Evolutionary conservation across 2,113 vertebrate species (phyloP).

Genomic region (Petrocephalus zakoni): DNA sequence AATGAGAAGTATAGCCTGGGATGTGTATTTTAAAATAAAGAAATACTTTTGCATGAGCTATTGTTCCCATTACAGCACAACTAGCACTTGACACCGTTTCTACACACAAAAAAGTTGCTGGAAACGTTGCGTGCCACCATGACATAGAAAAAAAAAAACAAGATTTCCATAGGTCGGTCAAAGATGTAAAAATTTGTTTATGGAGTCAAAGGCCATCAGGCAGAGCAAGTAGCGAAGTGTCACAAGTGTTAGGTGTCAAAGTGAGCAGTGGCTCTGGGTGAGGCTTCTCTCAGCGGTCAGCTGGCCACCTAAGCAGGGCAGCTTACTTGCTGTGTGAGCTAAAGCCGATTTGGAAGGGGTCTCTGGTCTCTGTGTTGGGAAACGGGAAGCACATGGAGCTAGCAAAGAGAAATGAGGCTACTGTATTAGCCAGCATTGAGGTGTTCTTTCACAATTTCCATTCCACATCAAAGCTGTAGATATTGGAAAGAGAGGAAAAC

Average conservation of each 20-base stretch:
- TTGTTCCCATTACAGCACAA: neutral
- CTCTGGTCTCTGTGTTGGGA: neutral
- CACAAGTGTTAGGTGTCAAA: neutral
- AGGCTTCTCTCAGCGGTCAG: neutral
- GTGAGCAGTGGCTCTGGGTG: neutral
- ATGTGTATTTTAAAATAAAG: neutral
- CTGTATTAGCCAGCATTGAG: neutral
- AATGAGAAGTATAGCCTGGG: slow-evolving; percentile 16
- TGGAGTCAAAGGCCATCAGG: neutral
- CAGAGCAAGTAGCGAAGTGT: neutral
- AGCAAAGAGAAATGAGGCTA: neutral
- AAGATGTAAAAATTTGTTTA: neutral
- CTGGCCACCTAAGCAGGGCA: neutral
- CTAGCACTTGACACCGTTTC: neutral
- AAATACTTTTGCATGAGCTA: neutral
- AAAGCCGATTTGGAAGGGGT: neutral
- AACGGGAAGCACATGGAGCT: neutral
- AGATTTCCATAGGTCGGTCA: neutral
- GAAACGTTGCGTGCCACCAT: neutral
- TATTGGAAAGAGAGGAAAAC: neutral
- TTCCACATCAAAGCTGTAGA: neutral
- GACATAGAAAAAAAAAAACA: neutral
- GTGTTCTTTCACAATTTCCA: neutral
- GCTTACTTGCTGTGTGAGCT: too few relatives aligned
- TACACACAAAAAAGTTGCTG: neutral